Base-by-base conservation (phyloP, 2,113 vertebrate species). In the Osmerus eperlanus region DNA sequence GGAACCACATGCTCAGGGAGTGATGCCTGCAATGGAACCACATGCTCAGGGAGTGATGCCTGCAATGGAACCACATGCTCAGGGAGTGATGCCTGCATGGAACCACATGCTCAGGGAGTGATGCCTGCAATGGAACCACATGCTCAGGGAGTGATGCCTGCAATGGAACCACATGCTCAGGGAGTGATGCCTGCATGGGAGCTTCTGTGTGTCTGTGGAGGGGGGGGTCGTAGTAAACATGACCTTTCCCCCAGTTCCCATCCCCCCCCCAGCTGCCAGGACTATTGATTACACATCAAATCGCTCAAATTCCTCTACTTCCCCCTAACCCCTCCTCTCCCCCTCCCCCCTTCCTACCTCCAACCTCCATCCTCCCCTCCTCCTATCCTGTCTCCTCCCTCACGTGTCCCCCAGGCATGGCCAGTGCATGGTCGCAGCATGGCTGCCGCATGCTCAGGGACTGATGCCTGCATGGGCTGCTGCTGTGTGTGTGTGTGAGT, bases 211-310 rank as follows among this genome's bases (percentile, higher is more conserved):
- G 41, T 47, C 41, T 12, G 76, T 14, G 47, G 23, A 12, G 70
- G 51, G 19, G 53, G 64, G 51, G 68, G 47, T 2, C 6, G 62
- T 59, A 74, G 84, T 87, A 89, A 91, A 91, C 83, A 89, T 83
- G 88, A 93, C 90, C 92, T 92, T 92, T 93, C 84, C 88, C 86
- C 91, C 81, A 91, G 85, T 92, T 93, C 88, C 87, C 88, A 91
- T 36, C 71, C 51, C 73, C 68, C 18, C 68, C 65, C 72, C 61
- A 16, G 58, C 58, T 73, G 67, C 65, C 6, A 19, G 16, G 32
- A 54, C 75, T 71, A 83, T 83, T 82, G 62, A 72, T 77, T 78
- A 58, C 80, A 80, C 41, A 23, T 41, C 8, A 16, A 64, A 53
- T 75, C 16, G 71, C 67, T 80, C 71, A 61, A 79, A 85, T 81